These are phyloP conservation scores for Nemurella pictetii DNA, from an alignment of 2,888 invertebrate species.

Conservation along the genomic window DNA sequence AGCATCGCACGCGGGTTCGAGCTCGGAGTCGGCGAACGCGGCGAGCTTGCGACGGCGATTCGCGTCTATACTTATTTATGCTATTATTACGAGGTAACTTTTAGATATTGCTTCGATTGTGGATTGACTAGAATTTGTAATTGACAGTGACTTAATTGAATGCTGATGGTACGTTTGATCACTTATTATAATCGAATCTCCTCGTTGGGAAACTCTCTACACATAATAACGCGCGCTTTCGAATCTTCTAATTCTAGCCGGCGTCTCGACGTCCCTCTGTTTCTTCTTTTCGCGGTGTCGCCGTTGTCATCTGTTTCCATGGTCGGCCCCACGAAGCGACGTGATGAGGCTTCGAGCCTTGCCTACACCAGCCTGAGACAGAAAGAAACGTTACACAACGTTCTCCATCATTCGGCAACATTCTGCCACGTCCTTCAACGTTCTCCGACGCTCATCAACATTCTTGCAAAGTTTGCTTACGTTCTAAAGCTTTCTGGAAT, in stretches of 20 bases:
- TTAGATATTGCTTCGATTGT: not conserved
- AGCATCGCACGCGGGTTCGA: too few relatives aligned
- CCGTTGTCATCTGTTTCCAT: not conserved
- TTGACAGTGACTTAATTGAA: too few relatives aligned
- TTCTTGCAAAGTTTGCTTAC: too few relatives aligned
- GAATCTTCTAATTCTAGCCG: not conserved
- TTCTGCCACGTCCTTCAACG: too few relatives aligned
- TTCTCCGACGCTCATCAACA: too few relatives aligned
- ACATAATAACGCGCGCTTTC: not conserved
- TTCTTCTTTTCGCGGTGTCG: not conserved
- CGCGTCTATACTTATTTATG: too few relatives aligned
- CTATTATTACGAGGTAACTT: not conserved
- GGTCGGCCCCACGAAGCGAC: not conserved
- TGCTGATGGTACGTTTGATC: too few relatives aligned
- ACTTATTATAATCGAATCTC: not conserved
- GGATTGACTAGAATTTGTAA: not conserved
- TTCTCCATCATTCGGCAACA: too few relatives aligned
- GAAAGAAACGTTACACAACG: not conserved
- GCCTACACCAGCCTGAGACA: not conserved
- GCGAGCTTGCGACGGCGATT: too few relatives aligned
- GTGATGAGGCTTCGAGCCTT: not conserved
- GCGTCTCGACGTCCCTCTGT: not conserved
- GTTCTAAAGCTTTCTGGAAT: too few relatives aligned
- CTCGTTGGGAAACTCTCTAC: not conserved
- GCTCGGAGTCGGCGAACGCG: too few relatives aligned